phyloP scores from a whole-genome alignment of 2,113 vertebrate genomes.

The Smithornis capensis region DNA sequence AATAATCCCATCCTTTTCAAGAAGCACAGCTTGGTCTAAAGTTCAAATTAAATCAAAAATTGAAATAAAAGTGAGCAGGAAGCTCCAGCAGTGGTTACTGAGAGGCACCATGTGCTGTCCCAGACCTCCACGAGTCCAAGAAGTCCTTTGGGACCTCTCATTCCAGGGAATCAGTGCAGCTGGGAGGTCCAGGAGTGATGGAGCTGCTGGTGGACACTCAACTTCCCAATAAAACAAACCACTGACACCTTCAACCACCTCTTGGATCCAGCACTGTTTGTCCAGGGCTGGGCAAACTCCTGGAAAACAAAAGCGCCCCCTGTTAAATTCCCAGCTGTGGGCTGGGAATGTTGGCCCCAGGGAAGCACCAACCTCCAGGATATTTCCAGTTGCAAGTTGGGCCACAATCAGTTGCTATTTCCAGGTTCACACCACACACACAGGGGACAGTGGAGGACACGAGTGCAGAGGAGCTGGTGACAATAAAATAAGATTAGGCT shows the following conservation, averaged over 20 bases:
- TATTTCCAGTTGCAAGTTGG: background rate
- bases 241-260: constrained; percentile 9
- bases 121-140: accelerated
- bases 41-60: background rate
- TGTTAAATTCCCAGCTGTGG: background rate
- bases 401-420: background rate
- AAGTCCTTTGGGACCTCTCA: background rate
- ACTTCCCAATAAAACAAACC: background rate
- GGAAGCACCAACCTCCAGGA: background rate
- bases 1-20: background rate
- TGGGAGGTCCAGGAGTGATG: background rate
- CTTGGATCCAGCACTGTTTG: background rate
- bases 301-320: background rate
- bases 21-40: background rate
- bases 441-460: background rate
- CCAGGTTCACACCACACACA: background rate
- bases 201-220: background rate
- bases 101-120: background rate
- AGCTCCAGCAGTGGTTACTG: background rate
- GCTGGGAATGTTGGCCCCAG: background rate
- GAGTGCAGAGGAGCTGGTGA: background rate
- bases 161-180: background rate
- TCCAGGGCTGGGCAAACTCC: background rate
- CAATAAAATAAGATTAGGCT: background rate
- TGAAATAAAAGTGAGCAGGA: background rate